Evolutionary conservation across 2,797 vertebrate genomes (phyloP).

Genomic region (Chrysocyon brachyurus): DNA sequence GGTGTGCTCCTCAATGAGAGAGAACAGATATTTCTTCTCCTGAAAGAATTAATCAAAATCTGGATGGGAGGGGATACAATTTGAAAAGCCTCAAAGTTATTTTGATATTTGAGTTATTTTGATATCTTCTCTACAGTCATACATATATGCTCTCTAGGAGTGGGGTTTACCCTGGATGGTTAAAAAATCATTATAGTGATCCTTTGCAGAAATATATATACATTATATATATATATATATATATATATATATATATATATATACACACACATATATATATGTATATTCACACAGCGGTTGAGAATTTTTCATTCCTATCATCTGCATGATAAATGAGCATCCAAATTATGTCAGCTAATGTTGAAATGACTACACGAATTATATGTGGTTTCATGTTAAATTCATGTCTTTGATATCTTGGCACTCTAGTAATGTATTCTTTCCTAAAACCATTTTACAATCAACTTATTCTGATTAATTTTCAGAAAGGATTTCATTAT

Average conservation of each 20-base stretch:
- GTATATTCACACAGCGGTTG: background rate
- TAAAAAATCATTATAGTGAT: background rate
- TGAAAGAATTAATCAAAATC: background rate
- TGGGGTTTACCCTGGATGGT: background rate
- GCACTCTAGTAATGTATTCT: constrained; percentile 32
- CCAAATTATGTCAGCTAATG: constrained; percentile 32
- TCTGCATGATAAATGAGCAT: constrained; percentile 49
- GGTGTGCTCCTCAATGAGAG: background rate
- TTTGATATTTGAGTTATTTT: background rate
- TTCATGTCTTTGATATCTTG: constrained; percentile 30
- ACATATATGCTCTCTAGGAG: fast-evolving
- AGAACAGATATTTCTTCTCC: background rate
- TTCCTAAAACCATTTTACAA: background rate
- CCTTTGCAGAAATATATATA: background rate
- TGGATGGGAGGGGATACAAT: background rate
- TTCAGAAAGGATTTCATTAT: background rate
- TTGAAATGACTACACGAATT: background rate
- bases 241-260: background rate
- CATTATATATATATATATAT: background rate
- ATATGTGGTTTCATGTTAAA: constrained; percentile 33
- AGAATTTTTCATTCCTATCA: background rate
- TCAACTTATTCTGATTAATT: constrained; percentile 61
- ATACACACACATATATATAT: background rate
- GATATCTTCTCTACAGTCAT: fast-evolving
- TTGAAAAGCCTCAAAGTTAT: background rate